phyloP scores from a whole-genome alignment of 2,797 vertebrate genomes.

The Rhynchonycteris naso region DNA sequence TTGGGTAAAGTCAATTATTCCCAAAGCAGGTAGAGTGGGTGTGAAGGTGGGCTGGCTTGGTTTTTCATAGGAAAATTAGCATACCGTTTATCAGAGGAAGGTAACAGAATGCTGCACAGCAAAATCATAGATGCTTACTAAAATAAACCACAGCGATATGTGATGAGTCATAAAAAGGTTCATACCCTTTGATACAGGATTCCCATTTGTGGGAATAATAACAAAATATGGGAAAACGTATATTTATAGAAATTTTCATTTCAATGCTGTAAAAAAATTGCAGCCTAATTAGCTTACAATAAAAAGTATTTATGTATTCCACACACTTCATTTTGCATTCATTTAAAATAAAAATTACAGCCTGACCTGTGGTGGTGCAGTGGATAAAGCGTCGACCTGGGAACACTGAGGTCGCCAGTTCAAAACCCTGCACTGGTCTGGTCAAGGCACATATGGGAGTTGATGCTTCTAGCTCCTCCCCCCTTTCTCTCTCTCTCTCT shows the following conservation, averaged over 20 bases:
- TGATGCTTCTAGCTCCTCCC: no score
- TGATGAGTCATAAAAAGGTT: constrained; percentile 1
- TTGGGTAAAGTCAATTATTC: not conserved
- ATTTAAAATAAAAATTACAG: constrained; percentile 29
- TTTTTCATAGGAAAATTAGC: not conserved
- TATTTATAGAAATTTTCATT: constrained; percentile 20
- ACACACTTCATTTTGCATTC: not conserved
- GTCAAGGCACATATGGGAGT: no score
- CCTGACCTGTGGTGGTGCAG: no score
- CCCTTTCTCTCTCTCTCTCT: no score
- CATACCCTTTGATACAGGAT: not conserved
- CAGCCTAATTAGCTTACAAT: constrained; percentile 13
- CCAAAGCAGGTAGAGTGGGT: not conserved
- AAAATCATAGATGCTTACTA: not conserved
- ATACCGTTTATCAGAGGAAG: not conserved
- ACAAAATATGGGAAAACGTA: not conserved
- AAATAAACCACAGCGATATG: not conserved
- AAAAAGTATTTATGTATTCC: not conserved
- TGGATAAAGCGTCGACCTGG: no score
- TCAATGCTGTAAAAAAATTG: not conserved
- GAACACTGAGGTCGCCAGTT: no score
- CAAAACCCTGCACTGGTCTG: no score
- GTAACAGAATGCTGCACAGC: not conserved
- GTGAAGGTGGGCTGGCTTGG: not conserved
- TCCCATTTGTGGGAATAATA: not conserved